A percentile compares a stretch with the other conserved stretches of the same genome.
phyloP scores from a whole-genome alignment of 2,113 vertebrate species.

The Percina caprodes region DNA sequence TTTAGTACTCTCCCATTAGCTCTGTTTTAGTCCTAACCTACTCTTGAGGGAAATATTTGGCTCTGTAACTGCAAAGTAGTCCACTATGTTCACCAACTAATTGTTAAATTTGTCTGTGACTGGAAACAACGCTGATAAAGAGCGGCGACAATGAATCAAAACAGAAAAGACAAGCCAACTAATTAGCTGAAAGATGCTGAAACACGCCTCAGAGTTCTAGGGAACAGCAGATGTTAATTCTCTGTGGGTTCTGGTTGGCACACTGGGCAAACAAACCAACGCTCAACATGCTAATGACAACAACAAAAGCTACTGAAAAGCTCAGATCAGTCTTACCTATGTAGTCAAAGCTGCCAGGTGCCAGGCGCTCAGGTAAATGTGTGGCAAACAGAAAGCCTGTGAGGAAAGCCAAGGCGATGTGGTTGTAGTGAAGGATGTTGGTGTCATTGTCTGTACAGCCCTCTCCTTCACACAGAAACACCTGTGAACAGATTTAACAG shows the following conservation, averaged over 20 bases:
- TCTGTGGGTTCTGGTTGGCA: background rate
- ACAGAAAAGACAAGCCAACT: background rate
- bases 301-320: background rate
- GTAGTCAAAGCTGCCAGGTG: conserved; percentile 92
- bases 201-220: background rate
- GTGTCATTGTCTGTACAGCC: conserved; percentile 77
- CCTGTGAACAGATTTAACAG: conserved; percentile 72
- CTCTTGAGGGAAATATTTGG: background rate
- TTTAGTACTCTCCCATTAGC: background rate
- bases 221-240: background rate
- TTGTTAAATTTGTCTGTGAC: background rate
- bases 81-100: background rate
- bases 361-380: conserved; percentile 92
- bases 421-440: conserved; percentile 84
- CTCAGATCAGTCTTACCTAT: conserved; percentile 84
- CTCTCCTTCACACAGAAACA: conserved; percentile 84
- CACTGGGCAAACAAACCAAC: background rate
- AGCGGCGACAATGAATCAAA: background rate
- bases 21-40: background rate
- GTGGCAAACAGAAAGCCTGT: conserved; percentile 91
- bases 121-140: background rate
- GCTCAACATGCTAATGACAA: background rate
- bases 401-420: conserved; percentile 88
- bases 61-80: background rate
- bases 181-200: background rate